phyloP scores from a whole-genome alignment of 2,113 vertebrate genomes.

The Upupa epops region DNA sequence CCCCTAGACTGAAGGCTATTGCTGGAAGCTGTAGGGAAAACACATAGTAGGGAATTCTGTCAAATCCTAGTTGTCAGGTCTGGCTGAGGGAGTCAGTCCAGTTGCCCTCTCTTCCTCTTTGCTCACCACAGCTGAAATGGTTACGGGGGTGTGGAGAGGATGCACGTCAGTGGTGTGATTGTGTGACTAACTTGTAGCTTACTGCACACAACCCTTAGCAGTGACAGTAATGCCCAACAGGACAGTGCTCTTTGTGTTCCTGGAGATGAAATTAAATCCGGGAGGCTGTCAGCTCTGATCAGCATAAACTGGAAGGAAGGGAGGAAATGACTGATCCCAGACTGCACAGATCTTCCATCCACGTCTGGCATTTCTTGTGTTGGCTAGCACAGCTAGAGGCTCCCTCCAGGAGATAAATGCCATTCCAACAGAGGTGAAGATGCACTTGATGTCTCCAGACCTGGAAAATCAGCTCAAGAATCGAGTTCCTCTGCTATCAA shows the following conservation, averaged over 20 bases:
- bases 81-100: neutral
- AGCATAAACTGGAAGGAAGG: neutral
- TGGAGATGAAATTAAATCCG: neutral
- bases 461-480: neutral
- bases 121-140: neutral
- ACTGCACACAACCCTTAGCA: neutral
- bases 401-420: fast-evolving
- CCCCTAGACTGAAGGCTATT: neutral
- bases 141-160: neutral
- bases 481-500: neutral
- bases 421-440: neutral
- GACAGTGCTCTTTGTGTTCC: neutral
- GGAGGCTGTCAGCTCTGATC: constrained; percentile 2
- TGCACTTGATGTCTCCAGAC: neutral
- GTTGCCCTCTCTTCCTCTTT: neutral
- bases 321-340: neutral
- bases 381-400: neutral
- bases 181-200: neutral
- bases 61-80: neutral
- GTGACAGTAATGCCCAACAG: neutral
- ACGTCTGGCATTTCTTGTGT: neutral
- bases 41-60: neutral
- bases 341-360: neutral
- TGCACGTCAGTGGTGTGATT: neutral
- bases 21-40: neutral